Evolutionary conservation across 1,140 invertebrate genomes (phyloP).

Genomic region (Listronotus oregonensis): DNA sequence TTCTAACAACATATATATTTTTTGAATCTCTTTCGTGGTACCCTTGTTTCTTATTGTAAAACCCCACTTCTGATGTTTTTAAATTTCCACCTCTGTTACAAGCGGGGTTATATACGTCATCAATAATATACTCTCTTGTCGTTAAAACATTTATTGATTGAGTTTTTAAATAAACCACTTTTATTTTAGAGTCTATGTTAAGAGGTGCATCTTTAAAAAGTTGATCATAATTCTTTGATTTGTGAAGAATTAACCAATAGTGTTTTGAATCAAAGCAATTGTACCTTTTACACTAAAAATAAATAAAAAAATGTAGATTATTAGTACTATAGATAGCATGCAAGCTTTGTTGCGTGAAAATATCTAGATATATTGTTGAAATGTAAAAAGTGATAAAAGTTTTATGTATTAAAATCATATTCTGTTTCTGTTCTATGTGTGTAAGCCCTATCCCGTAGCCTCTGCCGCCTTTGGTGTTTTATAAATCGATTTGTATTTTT

Average conservation of each 20-base stretch:
- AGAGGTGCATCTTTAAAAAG: constrained; percentile 36
- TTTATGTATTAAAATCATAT: no score
- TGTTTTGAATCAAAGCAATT: constrained; percentile 39
- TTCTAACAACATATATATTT: constrained; percentile 57
- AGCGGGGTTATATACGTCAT: constrained; percentile 56
- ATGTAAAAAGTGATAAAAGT: no score
- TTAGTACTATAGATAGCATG: no score
- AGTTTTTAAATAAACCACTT: constrained; percentile 22
- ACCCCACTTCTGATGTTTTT: constrained; percentile 59
- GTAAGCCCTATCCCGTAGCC: no score
- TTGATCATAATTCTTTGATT: constrained; percentile 21
- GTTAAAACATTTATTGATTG: constrained; percentile 1
- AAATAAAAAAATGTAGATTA: no score
- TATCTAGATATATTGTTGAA: no score
- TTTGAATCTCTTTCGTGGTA: constrained; percentile 51
- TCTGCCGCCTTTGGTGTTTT: no score
- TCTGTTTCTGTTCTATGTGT: no score
- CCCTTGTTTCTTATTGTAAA: constrained; percentile 51
- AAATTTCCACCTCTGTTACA: constrained; percentile 59
- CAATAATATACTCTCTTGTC: constrained; percentile 25
- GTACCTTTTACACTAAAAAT: constrained; percentile 38
- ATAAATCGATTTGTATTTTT: no score
- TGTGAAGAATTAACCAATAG: constrained; percentile 40
- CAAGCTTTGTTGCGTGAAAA: no score
- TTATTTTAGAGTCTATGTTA: constrained; percentile 42